phyloP scores from a whole-genome alignment of 2,113 vertebrate species.

The Takifugu bimaculatus region DNA sequence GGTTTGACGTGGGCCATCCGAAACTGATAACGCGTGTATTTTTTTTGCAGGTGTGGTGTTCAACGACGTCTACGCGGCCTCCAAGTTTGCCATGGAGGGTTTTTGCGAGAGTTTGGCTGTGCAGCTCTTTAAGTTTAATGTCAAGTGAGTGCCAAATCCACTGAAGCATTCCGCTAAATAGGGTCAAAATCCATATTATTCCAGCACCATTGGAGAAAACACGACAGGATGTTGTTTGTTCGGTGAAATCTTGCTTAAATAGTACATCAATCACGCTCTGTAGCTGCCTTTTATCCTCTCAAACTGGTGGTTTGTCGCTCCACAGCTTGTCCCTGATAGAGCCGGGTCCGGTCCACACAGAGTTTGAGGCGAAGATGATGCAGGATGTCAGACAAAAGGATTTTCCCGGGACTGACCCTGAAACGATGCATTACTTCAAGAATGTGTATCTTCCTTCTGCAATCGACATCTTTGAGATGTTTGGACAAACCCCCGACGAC shows the following conservation, averaged over 20 bases:
- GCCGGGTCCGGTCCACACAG: slow-evolving; percentile 75
- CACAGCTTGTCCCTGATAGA: slow-evolving; percentile 76
- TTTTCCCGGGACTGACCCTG: slow-evolving; percentile 59
- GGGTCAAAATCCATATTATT: too few species aligned
- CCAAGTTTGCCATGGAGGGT: slow-evolving; percentile 77
- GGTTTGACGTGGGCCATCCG: not conserved
- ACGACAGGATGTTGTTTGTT: too few species aligned
- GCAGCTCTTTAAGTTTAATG: slow-evolving; percentile 71
- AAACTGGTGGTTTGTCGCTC: not conserved
- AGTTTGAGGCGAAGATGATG: slow-evolving; percentile 77
- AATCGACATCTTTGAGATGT: slow-evolving; percentile 72
- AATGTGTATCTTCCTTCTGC: slow-evolving; percentile 75
- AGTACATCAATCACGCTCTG: too few species aligned
- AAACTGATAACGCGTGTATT: not conserved
- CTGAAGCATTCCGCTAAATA: too few species aligned
- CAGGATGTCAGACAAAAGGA: slow-evolving; percentile 70
- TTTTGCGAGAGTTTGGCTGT: slow-evolving; percentile 75
- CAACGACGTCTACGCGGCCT: slow-evolving; percentile 74
- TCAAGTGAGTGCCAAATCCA: slow-evolving; percentile 63
- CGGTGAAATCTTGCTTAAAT: too few species aligned
- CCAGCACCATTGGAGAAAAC: too few species aligned
- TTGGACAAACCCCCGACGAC: slow-evolving; percentile 76
- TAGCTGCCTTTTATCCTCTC: not conserved
- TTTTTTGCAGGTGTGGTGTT: slow-evolving; percentile 69
- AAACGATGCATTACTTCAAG: slow-evolving; percentile 74